A percentile compares a stretch with the other conserved stretches of the same genome.
These are phyloP conservation scores for Sapayoa aenigma DNA, from an alignment of 2,113 vertebrate species.

Conservation along the genomic window DNA sequence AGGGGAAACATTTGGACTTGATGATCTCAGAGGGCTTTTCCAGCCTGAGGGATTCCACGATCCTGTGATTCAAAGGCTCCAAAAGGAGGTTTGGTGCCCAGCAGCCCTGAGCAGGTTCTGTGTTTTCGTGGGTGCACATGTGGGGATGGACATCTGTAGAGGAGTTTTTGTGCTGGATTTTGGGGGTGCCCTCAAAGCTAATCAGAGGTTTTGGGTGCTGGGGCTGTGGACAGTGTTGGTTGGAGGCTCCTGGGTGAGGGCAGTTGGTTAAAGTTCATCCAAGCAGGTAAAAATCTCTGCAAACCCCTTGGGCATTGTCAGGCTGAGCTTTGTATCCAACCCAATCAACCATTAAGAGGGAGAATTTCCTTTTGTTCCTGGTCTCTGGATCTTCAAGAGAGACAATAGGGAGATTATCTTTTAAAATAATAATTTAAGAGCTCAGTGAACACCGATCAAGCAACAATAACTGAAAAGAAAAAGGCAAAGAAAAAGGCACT, in stretches of 20 bases:
- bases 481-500: neutral
- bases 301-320: neutral
- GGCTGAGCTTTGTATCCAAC: neutral
- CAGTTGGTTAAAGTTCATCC: neutral
- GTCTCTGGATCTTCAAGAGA: neutral
- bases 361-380: neutral
- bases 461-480: neutral
- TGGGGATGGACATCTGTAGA: neutral
- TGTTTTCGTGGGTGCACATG: rapidly evolving
- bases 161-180: neutral
- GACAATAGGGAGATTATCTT: neutral
- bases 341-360: neutral
- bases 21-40: neutral
- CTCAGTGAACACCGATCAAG: neutral
- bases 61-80: neutral
- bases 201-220: neutral
- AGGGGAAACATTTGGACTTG: neutral
- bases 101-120: too few relatives aligned
- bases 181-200: neutral
- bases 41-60: neutral
- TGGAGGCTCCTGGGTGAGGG: neutral
- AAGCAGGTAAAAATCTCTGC: neutral
- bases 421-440: neutral
- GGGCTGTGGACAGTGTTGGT: neutral
- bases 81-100: neutral